Base-by-base conservation (phyloP, 1,140 invertebrate genomes). In the Dreissena rostriformis region DNA sequence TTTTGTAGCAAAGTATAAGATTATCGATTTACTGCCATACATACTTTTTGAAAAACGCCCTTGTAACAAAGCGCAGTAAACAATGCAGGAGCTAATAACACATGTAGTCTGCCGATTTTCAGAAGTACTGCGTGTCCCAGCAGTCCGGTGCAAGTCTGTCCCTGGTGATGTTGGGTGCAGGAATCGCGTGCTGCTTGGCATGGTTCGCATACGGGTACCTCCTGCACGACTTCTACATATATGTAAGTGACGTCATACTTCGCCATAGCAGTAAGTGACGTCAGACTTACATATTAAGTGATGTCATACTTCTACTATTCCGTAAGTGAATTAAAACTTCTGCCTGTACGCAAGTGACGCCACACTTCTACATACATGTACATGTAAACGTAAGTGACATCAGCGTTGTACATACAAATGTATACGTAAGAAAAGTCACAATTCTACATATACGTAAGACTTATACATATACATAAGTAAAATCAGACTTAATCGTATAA, bases 111-210 rank as follows among this genome's bases (percentile, higher is more conserved):
- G 6, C 22, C 26, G 61, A 63, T 28, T 29, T 66, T 0, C 68
- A 81, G 78, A 81, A 72, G 61, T 28, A 72, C 22, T 81, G 78
- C 57, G 52, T 81, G 53, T n/a, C 67, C n/a, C 28, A 72, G 0
- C 67, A 72, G 68, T 70, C 26, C 29, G 51, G 67, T 2, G 51
- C 39, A 1, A 55, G 53, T 81, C 28, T 81, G 24, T 67, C 67
- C 4, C 26, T 72, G 49, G 24, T 51, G 26, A 71, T 81, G 68
- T 12, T 81, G 28, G 26, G 70, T 53, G 66, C 78, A 1, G 78
- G 78, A 11, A 55, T 29, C 4, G 14, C 71, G 39, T 81, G 78
- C 24, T 63, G 78, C 29, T 29, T 53, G 5, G 66, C 67, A 12
- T 81, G 78, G 78, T 66, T 52, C 10, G 12, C 24, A 28, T 81